Evolutionary conservation across 2,797 vertebrate genomes (phyloP).

Genomic region (Phrynocephalus forsythii): DNA sequence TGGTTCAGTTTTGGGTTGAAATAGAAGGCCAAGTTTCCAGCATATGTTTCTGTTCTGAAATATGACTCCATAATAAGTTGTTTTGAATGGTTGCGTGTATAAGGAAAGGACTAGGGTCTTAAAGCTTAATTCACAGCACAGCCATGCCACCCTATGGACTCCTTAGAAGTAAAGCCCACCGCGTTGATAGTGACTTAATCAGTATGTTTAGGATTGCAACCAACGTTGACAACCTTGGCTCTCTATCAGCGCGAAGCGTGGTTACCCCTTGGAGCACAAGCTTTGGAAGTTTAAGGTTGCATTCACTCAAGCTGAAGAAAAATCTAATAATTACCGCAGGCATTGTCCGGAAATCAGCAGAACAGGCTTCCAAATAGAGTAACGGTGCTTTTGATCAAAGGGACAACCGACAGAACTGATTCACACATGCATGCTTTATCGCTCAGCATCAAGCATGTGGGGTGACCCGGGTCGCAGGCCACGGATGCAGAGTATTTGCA

Average conservation of each 20-base stretch:
- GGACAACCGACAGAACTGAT: background rate
- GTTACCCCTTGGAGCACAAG: too few relatives aligned
- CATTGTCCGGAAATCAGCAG: background rate
- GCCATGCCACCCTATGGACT: background rate
- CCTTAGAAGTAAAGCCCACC: too few relatives aligned
- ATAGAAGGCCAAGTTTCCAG: too few relatives aligned
- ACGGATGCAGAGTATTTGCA: background rate
- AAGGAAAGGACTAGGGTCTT: too few relatives aligned
- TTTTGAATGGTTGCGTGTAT: background rate
- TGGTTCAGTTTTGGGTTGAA: too few relatives aligned
- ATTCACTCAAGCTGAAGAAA: background rate
- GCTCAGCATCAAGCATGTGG: background rate
- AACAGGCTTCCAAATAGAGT: background rate
- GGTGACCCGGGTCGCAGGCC: background rate
- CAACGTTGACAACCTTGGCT: background rate
- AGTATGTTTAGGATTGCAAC: background rate
- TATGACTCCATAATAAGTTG: background rate
- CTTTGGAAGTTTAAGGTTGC: background rate
- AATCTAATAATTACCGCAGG: background rate
- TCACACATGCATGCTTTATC: background rate
- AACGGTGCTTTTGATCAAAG: background rate
- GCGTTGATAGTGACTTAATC: too few relatives aligned
- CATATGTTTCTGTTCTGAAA: too few relatives aligned
- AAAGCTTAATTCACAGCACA: background rate
- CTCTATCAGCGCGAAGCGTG: too few relatives aligned